A percentile compares a stretch with the other conserved stretches of the same genome.
Evolutionary conservation across 2,797 vertebrate genomes (phyloP).

Genomic region (Erethizon dorsatum): DNA sequence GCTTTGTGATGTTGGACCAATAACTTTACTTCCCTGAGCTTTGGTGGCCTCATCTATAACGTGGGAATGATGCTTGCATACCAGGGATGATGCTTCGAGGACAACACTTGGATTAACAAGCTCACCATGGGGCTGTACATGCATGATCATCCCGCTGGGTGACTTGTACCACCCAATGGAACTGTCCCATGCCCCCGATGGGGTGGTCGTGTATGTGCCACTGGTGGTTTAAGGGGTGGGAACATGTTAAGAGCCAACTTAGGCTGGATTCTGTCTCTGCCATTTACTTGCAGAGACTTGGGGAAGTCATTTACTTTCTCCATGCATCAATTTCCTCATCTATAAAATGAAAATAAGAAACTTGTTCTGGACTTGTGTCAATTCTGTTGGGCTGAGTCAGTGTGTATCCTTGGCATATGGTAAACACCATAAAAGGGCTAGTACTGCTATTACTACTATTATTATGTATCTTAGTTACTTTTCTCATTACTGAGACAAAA

Average conservation of each 20-base stretch:
- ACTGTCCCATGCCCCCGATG: background rate
- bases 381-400: background rate
- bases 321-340: background rate
- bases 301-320: background rate
- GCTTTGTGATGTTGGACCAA: background rate
- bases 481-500: background rate
- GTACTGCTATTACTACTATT: background rate
- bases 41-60: background rate
- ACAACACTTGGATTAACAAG: background rate
- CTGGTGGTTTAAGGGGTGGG: background rate
- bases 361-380: background rate
- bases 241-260: background rate
- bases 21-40: slow-evolving; percentile 7
- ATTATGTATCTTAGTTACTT: background rate
- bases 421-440: background rate
- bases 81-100: background rate
- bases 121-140: too few relatives aligned
- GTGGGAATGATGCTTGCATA: background rate
- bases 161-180: background rate
- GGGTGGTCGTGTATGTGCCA: background rate
- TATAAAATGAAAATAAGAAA: slow-evolving; percentile 25
- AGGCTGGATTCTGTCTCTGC: background rate
- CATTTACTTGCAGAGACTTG: background rate
- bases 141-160: background rate
- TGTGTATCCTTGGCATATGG: background rate